Percentiles rank a stretch among this genome's conserved stretches.
These are phyloP conservation scores for Mythimna pallens DNA, from an alignment of 2,888 invertebrate genomes.

Conservation along the genomic window DNA sequence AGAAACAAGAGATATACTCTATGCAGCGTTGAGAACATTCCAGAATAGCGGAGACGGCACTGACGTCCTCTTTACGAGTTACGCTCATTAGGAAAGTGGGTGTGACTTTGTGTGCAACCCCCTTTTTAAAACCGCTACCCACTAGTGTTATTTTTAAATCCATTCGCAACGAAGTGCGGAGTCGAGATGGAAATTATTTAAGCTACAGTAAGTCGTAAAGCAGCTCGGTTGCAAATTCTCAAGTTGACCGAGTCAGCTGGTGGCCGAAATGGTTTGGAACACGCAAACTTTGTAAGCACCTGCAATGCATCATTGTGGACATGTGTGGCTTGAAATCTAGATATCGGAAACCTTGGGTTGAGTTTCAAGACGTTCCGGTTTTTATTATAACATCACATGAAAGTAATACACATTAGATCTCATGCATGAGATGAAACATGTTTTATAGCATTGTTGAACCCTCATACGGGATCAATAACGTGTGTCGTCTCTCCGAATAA, in stretches of 20 bases:
- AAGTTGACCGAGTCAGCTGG: constrained; percentile 39
- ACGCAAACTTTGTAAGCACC: constrained; percentile 76
- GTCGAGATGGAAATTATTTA: constrained; percentile 34
- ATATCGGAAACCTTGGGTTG: constrained; percentile 11
- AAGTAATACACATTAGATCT: constrained; percentile 42
- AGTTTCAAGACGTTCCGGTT: constrained; percentile 7
- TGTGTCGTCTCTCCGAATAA: constrained; percentile 39
- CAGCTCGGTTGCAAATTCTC: constrained; percentile 44
- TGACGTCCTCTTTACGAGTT: constrained; percentile 70
- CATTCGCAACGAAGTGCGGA: constrained; percentile 45
- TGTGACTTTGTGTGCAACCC: constrained; percentile 63
- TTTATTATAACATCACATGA: constrained; percentile 27
- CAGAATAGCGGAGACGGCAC: constrained; percentile 63
- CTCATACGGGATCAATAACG: constrained; percentile 58
- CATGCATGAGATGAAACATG: constrained; percentile 32
- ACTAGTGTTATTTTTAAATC: constrained; percentile 65
- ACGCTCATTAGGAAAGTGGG: constrained; percentile 78
- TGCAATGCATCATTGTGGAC: constrained; percentile 83
- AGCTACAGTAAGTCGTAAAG: constrained; percentile 29
- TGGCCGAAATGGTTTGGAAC: constrained; percentile 70
- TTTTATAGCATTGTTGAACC: constrained; percentile 56
- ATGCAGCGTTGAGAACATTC: constrained; percentile 69
- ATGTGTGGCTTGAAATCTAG: constrained; percentile 50
- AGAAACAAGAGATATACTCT: constrained; percentile 71
- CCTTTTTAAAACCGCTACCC: constrained; percentile 61